Conservation (phyloP, 2,797 vertebrate genomes). For the Nannoperca obscura region DNA sequence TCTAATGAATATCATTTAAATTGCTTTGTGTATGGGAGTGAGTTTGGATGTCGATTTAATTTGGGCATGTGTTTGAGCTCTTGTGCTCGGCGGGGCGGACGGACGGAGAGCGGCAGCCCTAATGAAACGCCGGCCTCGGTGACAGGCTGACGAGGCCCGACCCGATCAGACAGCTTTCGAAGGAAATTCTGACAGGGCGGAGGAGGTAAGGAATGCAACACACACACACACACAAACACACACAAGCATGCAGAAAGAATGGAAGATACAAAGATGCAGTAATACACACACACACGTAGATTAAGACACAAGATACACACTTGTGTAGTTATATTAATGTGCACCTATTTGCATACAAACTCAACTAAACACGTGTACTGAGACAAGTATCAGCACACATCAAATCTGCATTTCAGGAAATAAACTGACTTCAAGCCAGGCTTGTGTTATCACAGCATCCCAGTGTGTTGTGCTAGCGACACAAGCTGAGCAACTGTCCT, state of each 20-base stretch:
- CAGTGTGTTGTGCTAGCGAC: constrained; percentile 64
- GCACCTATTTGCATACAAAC: constrained; percentile 65
- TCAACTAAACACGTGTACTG: constrained; percentile 48
- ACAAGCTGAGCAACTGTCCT: constrained; percentile 75
- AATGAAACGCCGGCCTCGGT: constrained; percentile 80
- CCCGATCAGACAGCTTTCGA: constrained; percentile 94
- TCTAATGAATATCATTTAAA: constrained; percentile 99
- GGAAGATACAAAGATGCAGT: constrained; percentile 44
- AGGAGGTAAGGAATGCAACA: constrained; percentile 76
- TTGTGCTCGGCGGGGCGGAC: constrained; percentile 97
- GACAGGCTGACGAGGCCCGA: constrained; percentile 94
- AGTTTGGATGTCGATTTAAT: constrained; percentile 99
- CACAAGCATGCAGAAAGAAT: constrained; percentile 33
- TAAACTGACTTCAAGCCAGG: constrained; percentile 68
- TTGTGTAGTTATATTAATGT: constrained; percentile 70
- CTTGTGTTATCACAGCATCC: constrained; percentile 81
- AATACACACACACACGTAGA: constrained; percentile 36
- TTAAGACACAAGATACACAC: constrained; percentile 49
- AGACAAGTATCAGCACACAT: constrained; percentile 57
- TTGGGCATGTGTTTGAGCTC: constrained; percentile 99
- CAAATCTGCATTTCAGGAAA: constrained; percentile 82
- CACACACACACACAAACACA: constrained; percentile 58
- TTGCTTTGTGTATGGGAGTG: constrained; percentile 99
- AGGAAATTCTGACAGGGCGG: constrained; percentile 91
- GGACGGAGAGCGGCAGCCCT: constrained; percentile 87